phyloP scores from a whole-genome alignment of 2,888 invertebrate species.

The Ypsolopha sequella region DNA sequence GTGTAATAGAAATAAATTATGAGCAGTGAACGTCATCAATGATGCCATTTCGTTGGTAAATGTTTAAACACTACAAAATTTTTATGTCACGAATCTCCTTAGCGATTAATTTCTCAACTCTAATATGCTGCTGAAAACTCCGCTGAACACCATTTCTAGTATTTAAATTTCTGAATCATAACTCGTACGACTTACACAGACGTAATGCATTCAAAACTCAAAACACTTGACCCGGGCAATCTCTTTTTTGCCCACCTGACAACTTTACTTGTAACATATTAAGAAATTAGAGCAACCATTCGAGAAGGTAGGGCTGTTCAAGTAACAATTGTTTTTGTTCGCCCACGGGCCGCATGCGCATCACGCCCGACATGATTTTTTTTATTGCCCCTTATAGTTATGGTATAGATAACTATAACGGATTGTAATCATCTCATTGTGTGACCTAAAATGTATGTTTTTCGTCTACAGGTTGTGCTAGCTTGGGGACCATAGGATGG shows the following conservation, averaged over 20 bases:
- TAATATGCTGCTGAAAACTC: not conserved
- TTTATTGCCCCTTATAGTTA: conserved; percentile 29
- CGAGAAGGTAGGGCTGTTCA: conserved; percentile 19
- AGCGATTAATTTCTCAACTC: not conserved
- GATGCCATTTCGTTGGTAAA: too few species aligned
- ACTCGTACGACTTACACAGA: too few species aligned
- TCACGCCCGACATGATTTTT: conserved; percentile 46
- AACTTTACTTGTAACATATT: conserved; percentile 12
- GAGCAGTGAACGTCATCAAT: too few species aligned
- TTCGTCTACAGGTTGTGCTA: conserved; percentile 18
- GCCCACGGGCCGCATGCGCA: conserved; percentile 53
- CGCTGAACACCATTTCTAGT: too few species aligned
- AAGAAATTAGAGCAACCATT: conserved; percentile 61
- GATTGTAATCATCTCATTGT: conserved; percentile 70
- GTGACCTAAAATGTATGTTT: conserved; percentile 56
- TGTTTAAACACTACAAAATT: too few species aligned
- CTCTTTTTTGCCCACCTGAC: too few species aligned
- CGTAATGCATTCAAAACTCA: too few species aligned
- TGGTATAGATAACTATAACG: conserved; percentile 55
- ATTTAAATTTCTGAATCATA: too few species aligned
- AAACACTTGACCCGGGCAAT: too few species aligned
- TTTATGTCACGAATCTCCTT: too few species aligned
- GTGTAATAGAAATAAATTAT: too few species aligned
- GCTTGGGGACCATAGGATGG: not conserved
- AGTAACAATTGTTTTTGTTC: conserved; percentile 60